A percentile compares a stretch with the other conserved stretches of the same genome.
Evolutionary conservation across 2,113 vertebrate genomes (phyloP).

Genomic region (Oxyura jamaicensis): DNA sequence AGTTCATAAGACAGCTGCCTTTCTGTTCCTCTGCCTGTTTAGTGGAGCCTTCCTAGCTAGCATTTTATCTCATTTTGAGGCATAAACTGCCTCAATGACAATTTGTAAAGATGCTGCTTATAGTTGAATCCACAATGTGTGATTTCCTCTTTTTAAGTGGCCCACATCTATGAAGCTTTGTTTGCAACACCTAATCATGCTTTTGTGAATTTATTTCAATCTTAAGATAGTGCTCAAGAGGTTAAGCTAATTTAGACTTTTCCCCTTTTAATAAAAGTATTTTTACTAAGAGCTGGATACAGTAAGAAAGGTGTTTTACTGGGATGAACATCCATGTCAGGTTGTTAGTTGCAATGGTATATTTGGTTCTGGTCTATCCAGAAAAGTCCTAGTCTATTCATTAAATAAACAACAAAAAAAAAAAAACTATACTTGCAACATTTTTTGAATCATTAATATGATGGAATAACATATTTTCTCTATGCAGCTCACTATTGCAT

Average conservation of each 20-base stretch:
- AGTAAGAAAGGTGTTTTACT: background rate
- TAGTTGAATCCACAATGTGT: background rate
- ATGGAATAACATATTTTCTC: accelerated
- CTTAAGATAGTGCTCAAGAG: background rate
- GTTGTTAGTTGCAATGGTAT: background rate
- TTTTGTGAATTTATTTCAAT: background rate
- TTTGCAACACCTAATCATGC: background rate
- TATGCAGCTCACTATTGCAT: background rate
- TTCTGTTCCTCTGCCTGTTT: background rate
- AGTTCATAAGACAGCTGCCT: background rate
- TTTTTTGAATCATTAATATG: background rate
- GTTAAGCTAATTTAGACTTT: background rate
- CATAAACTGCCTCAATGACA: background rate
- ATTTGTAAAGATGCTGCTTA: background rate
- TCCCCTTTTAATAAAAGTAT: background rate
- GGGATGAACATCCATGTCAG: background rate
- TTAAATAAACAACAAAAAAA: background rate
- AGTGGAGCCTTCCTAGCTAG: background rate
- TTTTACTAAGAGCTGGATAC: background rate
- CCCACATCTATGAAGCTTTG: background rate
- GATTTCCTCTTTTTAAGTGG: background rate
- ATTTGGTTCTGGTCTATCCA: background rate
- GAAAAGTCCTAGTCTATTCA: background rate
- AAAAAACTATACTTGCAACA: background rate
- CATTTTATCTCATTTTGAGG: background rate